Conservation (phyloP, 1,140 invertebrate species). For the Pemphigus obesinymphae region DNA sequence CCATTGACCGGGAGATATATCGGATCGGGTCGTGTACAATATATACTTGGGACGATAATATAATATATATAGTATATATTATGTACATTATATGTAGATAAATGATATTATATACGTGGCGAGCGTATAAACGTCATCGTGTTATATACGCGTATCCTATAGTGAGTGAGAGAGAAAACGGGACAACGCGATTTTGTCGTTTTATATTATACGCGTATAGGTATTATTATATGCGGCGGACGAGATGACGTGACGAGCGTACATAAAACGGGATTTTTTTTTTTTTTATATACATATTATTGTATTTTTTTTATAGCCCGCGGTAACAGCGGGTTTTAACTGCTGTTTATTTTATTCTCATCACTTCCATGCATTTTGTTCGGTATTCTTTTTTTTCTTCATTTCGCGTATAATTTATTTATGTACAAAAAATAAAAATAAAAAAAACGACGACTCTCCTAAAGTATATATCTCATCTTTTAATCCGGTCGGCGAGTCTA, state of each 20-base stretch:
- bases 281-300: background rate
- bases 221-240: background rate
- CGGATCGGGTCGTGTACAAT: background rate
- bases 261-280: background rate
- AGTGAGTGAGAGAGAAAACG: background rate
- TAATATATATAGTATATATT: too few species aligned
- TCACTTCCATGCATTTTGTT: background rate
- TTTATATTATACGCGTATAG: background rate
- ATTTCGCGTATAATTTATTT: background rate
- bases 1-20: background rate
- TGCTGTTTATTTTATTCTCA: conserved; percentile 15
- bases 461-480: conserved; percentile 4
- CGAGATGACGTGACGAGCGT: conserved; percentile 30
- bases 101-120: background rate
- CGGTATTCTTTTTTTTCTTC: background rate
- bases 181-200: background rate
- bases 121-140: background rate
- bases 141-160: background rate
- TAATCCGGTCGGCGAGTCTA: background rate
- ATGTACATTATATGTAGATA: background rate
- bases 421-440: background rate
- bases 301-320: background rate
- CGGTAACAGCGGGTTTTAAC: conserved; percentile 12
- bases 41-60: too few species aligned
- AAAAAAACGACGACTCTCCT: background rate